Conservation (phyloP, 2,113 vertebrate species). For the Oryzias woworae region DNA sequence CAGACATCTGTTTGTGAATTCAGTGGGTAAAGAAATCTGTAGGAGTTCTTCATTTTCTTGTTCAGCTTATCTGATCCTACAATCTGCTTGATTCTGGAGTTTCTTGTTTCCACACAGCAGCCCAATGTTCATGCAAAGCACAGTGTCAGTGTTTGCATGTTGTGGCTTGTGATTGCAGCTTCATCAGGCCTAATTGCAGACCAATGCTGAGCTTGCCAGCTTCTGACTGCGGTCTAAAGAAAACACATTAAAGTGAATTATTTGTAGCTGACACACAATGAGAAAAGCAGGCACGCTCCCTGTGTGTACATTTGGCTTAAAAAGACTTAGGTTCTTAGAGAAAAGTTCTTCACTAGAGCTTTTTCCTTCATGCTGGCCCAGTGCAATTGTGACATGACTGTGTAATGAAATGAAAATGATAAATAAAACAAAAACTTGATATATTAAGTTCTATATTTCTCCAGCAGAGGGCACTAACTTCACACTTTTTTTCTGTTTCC, state of each 20-base stretch:
- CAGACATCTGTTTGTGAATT: too few species aligned
- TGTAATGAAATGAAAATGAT: neutral
- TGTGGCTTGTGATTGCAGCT: conserved; percentile 28
- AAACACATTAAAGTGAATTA: conserved; percentile 45
- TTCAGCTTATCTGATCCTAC: too few species aligned
- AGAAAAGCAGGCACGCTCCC: conserved; percentile 2
- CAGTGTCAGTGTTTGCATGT: neutral
- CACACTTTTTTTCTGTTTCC: neutral
- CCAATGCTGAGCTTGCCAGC: conserved; percentile 13
- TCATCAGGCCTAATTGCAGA: conserved; percentile 39
- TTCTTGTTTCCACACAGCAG: neutral
- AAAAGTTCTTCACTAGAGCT: too few species aligned
- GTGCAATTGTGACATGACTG: neutral
- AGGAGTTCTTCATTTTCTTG: too few species aligned
- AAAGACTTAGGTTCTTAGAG: too few species aligned
- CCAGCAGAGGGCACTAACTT: conserved; percentile 59
- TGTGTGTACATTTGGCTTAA: neutral
- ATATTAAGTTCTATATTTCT: neutral
- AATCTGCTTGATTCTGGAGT: too few species aligned
- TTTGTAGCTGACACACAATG: conserved; percentile 26
- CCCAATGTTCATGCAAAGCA: conserved; percentile 6
- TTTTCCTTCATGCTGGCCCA: neutral
- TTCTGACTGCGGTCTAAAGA: conserved; percentile 35
- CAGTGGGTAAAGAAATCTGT: too few species aligned
- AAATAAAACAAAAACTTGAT: neutral